These are phyloP conservation scores for Idaea biselata DNA, from an alignment of 2,888 invertebrate species.

Conservation along the genomic window DNA sequence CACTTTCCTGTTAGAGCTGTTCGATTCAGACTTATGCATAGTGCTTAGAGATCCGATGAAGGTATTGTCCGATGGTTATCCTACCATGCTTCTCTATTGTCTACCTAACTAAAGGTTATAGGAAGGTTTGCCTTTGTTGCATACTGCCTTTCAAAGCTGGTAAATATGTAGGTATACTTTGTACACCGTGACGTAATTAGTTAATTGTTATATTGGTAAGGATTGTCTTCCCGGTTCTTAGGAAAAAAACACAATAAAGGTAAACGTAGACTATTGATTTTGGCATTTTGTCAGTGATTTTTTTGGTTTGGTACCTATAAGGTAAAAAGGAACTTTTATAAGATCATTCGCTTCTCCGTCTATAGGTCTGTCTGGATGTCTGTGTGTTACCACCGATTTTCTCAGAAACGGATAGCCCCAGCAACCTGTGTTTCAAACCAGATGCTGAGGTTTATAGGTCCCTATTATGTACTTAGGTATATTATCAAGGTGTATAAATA, in stretches of 20 bases:
- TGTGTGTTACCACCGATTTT: too few relatives aligned
- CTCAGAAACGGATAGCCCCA: too few relatives aligned
- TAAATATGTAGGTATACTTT: not conserved
- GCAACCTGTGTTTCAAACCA: too few relatives aligned
- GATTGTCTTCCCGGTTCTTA: not conserved
- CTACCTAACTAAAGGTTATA: constrained; percentile 8
- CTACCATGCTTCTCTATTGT: constrained; percentile 17
- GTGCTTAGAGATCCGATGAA: constrained; percentile 26
- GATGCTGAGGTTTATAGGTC: too few relatives aligned
- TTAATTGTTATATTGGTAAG: not conserved
- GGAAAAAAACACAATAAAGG: not conserved
- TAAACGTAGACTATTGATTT: not conserved
- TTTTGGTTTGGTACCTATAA: too few relatives aligned
- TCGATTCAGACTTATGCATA: constrained; percentile 24
- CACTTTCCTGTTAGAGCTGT: constrained; percentile 15
- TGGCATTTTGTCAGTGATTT: not conserved
- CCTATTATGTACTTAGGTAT: too few relatives aligned
- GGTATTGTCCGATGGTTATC: constrained; percentile 24
- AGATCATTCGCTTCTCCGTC: too few relatives aligned
- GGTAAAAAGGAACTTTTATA: too few relatives aligned
- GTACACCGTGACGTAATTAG: not conserved
- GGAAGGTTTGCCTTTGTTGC: constrained; percentile 2
- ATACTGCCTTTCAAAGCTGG: not conserved
- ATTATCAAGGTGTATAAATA: too few relatives aligned
- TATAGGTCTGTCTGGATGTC: too few relatives aligned